Evolutionary conservation across 2,797 vertebrate genomes (phyloP).

Genomic region (Schizopygopsis pylzovi): DNA sequence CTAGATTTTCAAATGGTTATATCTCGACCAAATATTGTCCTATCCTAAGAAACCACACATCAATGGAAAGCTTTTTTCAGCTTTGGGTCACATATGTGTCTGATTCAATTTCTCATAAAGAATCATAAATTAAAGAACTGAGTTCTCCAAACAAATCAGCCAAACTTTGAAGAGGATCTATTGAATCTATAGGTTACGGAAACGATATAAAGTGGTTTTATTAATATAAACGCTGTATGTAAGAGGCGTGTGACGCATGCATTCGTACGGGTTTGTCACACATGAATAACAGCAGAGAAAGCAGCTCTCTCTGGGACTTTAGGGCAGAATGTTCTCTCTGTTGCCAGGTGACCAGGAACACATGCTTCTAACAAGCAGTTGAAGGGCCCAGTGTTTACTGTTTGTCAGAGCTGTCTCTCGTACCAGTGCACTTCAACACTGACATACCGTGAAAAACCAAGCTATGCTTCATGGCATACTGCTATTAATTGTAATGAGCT

Average conservation of each 20-base stretch:
- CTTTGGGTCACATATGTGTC: not conserved
- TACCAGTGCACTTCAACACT: conserved; percentile 45
- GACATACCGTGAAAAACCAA: conserved; percentile 1
- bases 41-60: too few relatives aligned
- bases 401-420: conserved; percentile 54
- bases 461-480: not conserved
- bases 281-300: not conserved
- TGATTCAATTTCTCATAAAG: not conserved
- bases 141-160: not conserved
- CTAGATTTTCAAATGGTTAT: too few relatives aligned
- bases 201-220: not conserved
- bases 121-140: not conserved
- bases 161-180: not conserved
- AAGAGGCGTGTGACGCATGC: not conserved
- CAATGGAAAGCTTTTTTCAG: too few relatives aligned
- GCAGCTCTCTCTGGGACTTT: conserved; percentile 60
- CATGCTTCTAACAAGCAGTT: conserved; percentile 58
- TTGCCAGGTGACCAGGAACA: conserved; percentile 69
- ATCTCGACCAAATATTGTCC: too few relatives aligned
- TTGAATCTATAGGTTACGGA: not conserved
- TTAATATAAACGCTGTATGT: not conserved
- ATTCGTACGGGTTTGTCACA: not conserved
- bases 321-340: conserved; percentile 53
- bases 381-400: conserved; percentile 59
- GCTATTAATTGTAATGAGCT: not conserved